Conservation (phyloP, 2,797 vertebrate genomes). For the Lutjanus campechanus region DNA sequence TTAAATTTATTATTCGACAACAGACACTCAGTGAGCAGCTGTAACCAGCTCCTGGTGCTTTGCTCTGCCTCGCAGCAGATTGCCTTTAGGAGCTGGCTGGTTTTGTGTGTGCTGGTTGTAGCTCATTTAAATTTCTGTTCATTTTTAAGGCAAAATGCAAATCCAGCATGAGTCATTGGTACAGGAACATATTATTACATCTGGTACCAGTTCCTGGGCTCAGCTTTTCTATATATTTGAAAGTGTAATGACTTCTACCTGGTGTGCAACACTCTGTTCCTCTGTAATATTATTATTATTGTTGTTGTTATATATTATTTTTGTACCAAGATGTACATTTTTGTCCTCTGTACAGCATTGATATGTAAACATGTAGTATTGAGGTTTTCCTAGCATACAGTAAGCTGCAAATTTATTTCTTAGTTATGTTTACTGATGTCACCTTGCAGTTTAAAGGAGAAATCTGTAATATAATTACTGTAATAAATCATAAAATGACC, state of each 20-base stretch:
- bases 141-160: conserved; percentile 24
- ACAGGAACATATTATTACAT: not conserved
- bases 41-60: conserved; percentile 48
- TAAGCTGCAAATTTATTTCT: conserved; percentile 17
- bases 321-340: conserved; percentile 38
- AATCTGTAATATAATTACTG: no score
- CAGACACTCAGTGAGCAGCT: conserved; percentile 3
- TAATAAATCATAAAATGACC: no score
- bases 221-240: not conserved
- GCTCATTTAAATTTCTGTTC: conserved; percentile 11
- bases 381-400: not conserved
- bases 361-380: conserved; percentile 16
- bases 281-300: not conserved
- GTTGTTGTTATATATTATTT: conserved; percentile 5
- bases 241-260: not conserved
- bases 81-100: conserved; percentile 46
- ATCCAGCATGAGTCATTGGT: conserved; percentile 23
- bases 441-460: not conserved
- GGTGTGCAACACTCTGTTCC: not conserved
- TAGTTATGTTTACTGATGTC: conserved; percentile 9
- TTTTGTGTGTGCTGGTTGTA: conserved; percentile 9
- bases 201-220: not conserved
- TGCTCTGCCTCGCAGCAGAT: conserved; percentile 35
- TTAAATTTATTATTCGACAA: conserved; percentile 12
- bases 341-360: conserved; percentile 44